Evolutionary conservation across 2,888 invertebrate genomes (phyloP).

Genomic region (Mechanitis mazaeus): DNA sequence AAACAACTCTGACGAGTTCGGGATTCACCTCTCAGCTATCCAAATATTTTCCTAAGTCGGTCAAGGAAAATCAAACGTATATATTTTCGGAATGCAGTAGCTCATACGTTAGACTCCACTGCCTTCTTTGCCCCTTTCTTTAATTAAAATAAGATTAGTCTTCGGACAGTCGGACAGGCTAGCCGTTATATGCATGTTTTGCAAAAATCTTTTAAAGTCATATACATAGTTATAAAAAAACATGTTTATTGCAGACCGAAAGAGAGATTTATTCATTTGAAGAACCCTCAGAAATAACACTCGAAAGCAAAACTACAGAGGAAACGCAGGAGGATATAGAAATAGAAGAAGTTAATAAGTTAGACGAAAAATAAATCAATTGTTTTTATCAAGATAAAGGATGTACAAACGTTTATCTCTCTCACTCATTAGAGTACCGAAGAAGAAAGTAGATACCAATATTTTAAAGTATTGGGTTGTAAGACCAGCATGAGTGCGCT

Average conservation of each 20-base stretch:
- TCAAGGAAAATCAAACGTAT: no score
- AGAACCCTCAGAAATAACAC: neutral
- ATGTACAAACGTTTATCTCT: neutral
- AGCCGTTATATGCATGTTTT: no score
- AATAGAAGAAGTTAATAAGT: neutral
- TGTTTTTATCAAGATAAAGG: neutral
- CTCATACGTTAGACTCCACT: no score
- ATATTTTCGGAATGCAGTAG: no score
- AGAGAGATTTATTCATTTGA: neutral
- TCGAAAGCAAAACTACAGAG: neutral
- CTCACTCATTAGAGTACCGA: neutral
- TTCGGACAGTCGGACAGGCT: no score
- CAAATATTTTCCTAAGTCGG: no score
- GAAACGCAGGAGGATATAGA: conserved; percentile 4
- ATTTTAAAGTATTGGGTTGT: neutral
- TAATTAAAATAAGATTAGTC: no score
- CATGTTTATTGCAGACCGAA: neutral
- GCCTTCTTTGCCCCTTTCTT: no score
- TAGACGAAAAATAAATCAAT: neutral
- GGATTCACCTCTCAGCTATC: no score
- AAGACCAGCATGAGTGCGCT: neutral
- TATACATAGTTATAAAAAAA: no score
- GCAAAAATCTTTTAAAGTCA: no score
- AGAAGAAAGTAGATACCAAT: neutral
- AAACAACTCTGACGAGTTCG: no score